Conservation (phyloP, 2,888 invertebrate species). For the Amblyteles armatorius region DNA sequence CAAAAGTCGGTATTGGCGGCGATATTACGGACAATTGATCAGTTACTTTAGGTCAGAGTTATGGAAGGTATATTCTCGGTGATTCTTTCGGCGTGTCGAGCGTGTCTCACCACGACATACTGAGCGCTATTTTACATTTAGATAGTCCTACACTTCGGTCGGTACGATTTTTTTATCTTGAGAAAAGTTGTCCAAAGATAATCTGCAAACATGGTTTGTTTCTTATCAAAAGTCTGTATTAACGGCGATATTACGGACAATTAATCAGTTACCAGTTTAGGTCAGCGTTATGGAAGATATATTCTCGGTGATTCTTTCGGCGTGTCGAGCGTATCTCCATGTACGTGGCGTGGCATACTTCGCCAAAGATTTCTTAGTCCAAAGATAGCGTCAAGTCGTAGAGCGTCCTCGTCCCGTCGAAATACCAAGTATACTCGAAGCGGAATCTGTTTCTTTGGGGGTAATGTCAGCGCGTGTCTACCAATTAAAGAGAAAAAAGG, state of each 20-base stretch:
- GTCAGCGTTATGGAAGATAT: not conserved
- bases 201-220: not conserved
- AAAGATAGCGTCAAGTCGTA: constrained; percentile 62
- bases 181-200: not conserved
- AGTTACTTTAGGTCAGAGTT: constrained; percentile 7
- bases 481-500: constrained; percentile 64
- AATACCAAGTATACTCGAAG: constrained; percentile 43
- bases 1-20: not conserved
- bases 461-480: constrained; percentile 63
- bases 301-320: constrained; percentile 42
- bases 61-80: not conserved
- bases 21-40: not conserved
- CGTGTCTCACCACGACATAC: constrained; percentile 21
- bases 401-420: constrained; percentile 30
- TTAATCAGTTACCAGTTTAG: constrained; percentile 10
- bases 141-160: constrained; percentile 10
- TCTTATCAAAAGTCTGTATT: not conserved
- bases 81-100: constrained; percentile 46
- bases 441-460: constrained; percentile 65
- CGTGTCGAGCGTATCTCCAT: constrained; percentile 31
- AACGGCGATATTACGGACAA: not conserved
- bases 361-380: constrained; percentile 52
- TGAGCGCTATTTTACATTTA: no score
- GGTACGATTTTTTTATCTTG: constrained; percentile 33
- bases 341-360: constrained; percentile 54